Base-by-base conservation (phyloP, 1,140 invertebrate species). In the Amyelois transitella region DNA sequence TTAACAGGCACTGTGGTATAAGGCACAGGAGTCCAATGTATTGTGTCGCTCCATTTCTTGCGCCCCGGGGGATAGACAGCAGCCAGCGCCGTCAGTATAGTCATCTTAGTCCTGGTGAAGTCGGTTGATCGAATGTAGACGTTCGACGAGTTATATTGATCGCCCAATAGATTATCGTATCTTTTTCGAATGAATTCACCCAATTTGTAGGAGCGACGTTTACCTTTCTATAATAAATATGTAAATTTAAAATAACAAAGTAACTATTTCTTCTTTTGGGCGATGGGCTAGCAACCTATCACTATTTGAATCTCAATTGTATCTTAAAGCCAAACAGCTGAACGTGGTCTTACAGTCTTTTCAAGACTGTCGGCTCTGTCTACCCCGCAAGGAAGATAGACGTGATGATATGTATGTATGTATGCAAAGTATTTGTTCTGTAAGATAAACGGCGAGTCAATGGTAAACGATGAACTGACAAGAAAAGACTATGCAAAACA, bases 21-120 rank as follows among this genome's bases (percentile, higher is more conserved):
- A 0, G 69, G 69, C 1, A 59, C 49, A 1, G 65, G 69, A 0
- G 18, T 49, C 69, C 69, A 71, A 51, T 60, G 19, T 4, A 71
- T 20, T 1, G 50, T 6, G 0, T 43, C n/a, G 19, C 55, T 70
- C 64, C 62, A 71, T 10, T 21, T 52, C 14, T 52, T 44, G 0
- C 7, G 14, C 2, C 2, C 8, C 1, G 58, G 18, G 0, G 60
- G 57, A 51, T 65, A 71, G 18, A 71, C 20, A 1, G 65, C 65
- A 0, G 69, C 57, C 51, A 71, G 24, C 0, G 65, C 55, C 1
- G 58, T 28, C 14, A 71, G 50, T 0, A 58, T 43, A 0, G 65
- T 65, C 69, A 71, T 71, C 45, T 71, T 67, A 7, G 64, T 28
- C 10, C 68, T 47, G 0, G 64, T 63, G 7, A 60, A 64, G 43